Percentiles rank a stretch among this genome's conserved stretches.
Evolutionary conservation across 2,113 vertebrate genomes (phyloP).

Genomic region (Alethe diademata): DNA sequence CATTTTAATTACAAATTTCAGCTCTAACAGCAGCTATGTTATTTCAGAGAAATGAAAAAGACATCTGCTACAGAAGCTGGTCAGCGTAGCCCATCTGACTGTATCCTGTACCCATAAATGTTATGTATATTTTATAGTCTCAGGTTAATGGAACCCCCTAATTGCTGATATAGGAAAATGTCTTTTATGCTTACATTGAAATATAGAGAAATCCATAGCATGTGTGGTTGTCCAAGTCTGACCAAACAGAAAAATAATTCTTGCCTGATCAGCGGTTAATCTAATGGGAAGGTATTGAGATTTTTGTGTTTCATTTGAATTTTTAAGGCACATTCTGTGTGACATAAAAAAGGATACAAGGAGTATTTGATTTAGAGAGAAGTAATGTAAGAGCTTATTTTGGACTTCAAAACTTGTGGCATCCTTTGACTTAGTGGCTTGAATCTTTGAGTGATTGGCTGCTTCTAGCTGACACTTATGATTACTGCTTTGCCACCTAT

Average conservation of each 20-base stretch:
- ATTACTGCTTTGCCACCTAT: not conserved
- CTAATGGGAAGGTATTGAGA: not conserved
- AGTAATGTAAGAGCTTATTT: not conserved
- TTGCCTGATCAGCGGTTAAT: slow-evolving; percentile 7
- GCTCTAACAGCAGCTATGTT: not conserved
- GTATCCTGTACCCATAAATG: not conserved
- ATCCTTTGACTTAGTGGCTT: not conserved
- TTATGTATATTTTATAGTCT: slow-evolving; percentile 49
- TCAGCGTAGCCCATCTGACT: not conserved
- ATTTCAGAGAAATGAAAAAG: slow-evolving; percentile 27
- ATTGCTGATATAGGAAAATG: slow-evolving; percentile 39
- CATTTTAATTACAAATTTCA: not conserved
- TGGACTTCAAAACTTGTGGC: not conserved
- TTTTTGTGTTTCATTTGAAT: not conserved
- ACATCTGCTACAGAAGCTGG: not conserved
- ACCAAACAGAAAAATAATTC: slow-evolving; percentile 38
- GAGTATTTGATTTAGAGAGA: not conserved
- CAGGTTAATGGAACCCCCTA: slow-evolving; percentile 8
- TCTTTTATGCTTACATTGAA: slow-evolving; percentile 18
- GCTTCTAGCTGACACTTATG: not conserved
- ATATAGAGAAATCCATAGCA: slow-evolving; percentile 57
- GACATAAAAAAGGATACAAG: not conserved
- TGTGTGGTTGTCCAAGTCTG: slow-evolving; percentile 22
- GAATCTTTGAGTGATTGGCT: not conserved
- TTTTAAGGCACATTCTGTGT: not conserved